These are phyloP conservation scores for Etheostoma cragini DNA, from an alignment of 2,113 vertebrate genomes.

Conservation along the genomic window DNA sequence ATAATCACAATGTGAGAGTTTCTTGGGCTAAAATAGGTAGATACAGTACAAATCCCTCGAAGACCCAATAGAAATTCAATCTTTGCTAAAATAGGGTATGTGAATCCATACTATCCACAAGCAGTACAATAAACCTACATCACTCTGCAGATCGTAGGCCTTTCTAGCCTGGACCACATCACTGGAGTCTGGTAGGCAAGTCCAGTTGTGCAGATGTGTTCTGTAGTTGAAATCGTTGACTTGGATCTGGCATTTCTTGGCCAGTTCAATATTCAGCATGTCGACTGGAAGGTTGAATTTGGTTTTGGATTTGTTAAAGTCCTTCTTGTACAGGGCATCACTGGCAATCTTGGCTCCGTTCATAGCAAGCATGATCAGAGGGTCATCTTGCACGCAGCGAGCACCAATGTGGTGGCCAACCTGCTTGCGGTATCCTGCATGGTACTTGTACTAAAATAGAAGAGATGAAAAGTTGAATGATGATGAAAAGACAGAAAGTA, in stretches of 20 bases:
- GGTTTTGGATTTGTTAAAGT: conserved; percentile 92
- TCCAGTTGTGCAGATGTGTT: conserved; percentile 89
- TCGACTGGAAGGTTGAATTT: conserved; percentile 88
- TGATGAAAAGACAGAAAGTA: background rate
- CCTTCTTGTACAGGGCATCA: conserved; percentile 91
- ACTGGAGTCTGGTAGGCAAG: conserved; percentile 90
- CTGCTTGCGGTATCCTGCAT: conserved; percentile 90
- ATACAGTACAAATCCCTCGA: background rate
- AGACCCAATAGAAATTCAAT: background rate
- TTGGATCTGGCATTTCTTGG: conserved; percentile 91
- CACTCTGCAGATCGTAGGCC: conserved; percentile 88
- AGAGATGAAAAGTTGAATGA: conserved; percentile 14
- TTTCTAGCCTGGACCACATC: conserved; percentile 90
- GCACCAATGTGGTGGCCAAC: conserved; percentile 92
- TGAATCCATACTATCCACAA: background rate
- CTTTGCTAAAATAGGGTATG: background rate
- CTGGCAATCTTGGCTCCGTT: conserved; percentile 91
- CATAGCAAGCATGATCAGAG: conserved; percentile 88
- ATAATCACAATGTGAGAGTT: background rate
- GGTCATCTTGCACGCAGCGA: conserved; percentile 88
- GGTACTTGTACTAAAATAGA: conserved; percentile 87
- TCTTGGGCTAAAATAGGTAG: background rate
- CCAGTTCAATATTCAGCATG: conserved; percentile 88
- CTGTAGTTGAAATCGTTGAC: conserved; percentile 91
- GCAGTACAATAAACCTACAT: conserved; percentile 80